Base-by-base conservation (phyloP, 2,113 vertebrate species). In the Erpornis zantholeuca region DNA sequence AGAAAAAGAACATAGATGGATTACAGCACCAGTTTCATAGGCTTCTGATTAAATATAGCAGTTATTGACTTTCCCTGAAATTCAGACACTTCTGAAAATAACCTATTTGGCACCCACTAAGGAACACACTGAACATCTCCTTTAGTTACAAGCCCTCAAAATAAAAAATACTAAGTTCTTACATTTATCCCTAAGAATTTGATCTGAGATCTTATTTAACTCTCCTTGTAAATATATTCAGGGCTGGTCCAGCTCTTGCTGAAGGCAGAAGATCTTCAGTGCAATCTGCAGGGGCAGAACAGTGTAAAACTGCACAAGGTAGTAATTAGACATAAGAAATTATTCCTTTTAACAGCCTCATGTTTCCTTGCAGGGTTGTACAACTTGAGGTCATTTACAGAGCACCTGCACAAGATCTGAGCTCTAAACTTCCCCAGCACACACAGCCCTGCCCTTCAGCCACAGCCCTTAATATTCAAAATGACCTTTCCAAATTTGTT, bases 61-160 rank as follows among this genome's bases (percentile, higher is more conserved):
- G 56, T 27, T 78, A 72, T 27, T 90, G 87, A 80, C 70, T 96
- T 88, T 70, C 87, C 52, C 59, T n/a, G 87, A 91, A 69, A 65
- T 91, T 79, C 40, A 91, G 68, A 85, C 87, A 85, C 82, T 91
- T 91, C 78, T 95, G 91, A 96, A 97, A 96, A 95, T 82, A 85
- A 94, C 42, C 7, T 44, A 76, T 92, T 80, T 95, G 96, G 88
- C 90, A 97, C 68, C 29, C 79, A 28, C 54, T 47, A 50, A 73
- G 85, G 95, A 95, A 95, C 92, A 96, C 82, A 82, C 71, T 77
- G 88, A 93, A 73, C 88, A 93, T 92, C 94, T 89, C 87, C 90
- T 95, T 88, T 71, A 81, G 86, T 81, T 94, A 81, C 86, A 44
- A 77, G 71, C 29, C 79, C 86, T 82, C 75, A 53, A 90, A 94